Evolutionary conservation across 2,797 vertebrate genomes (phyloP), one percentile per base, ranked within the genome.

Genomic region (Phataginus tricuspis): DNA sequence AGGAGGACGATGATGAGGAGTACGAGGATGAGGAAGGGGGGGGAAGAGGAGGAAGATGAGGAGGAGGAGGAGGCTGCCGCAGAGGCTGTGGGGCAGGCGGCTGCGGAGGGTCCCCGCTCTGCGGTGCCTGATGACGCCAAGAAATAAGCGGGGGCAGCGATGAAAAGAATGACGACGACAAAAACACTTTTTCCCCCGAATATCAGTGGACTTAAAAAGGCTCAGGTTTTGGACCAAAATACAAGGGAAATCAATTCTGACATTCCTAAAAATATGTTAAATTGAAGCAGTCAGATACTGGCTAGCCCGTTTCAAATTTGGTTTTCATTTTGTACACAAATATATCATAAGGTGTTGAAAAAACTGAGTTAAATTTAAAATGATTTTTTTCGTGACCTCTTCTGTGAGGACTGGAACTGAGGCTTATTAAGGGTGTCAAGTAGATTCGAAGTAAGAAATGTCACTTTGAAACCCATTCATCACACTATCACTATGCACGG

Each of bases 201-300:
- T 74, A 64, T 37, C 34, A 25, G 55, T 85, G 89, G 93, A 80
- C 85, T 91, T 82, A 39, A 75, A 79, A 89, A 84, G 93, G 95
- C 95, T 94, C 91, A 91, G 94, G 89, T 87, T 95, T 92, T n/a
- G 68, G 80, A 87, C 92, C 91, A 84, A 96, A 95, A 83, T 86
- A 68, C 57, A 92, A 69, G 57, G 75, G 77, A 69, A 93, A 92
- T 94, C 91, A 85, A 80, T 95, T 83, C 86, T 91, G 79, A 91
- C 86, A 66, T 91, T 95, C 79, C 86, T 86, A 75, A 94, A 94
- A 86, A 37, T 51, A 37, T 25, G 80, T n/a, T 87, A 82, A 95
- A 91, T 79, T 29, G 16, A 93, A 57, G 53, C 69, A 86, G 66
- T 84, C 78, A 51, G 84, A 68, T 91, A 51, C 84, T 90, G 88